A percentile compares a stretch with the other conserved stretches of the same genome.
Evolutionary conservation across 2,888 invertebrate genomes (phyloP).

Genomic region (Phyto melanocephala): DNA sequence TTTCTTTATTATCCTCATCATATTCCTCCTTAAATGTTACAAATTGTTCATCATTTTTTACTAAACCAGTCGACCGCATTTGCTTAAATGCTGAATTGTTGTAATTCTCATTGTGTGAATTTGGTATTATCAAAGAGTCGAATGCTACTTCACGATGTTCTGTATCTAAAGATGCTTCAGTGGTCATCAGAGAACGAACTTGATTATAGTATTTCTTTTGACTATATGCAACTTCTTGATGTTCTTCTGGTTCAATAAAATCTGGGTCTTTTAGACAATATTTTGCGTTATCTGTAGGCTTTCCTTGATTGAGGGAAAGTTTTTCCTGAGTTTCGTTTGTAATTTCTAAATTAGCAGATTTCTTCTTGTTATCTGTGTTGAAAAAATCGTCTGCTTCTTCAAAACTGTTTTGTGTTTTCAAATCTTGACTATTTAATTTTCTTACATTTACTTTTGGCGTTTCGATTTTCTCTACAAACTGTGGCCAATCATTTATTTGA

Average conservation of each 20-base stretch:
- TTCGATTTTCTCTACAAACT: slow-evolving; percentile 47
- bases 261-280: not conserved
- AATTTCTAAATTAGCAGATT: not conserved
- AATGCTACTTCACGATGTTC: slow-evolving; percentile 7
- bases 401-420: not conserved
- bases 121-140: not conserved
- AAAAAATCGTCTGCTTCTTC: not conserved
- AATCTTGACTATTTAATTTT: not conserved
- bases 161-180: not conserved
- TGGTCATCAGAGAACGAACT: slow-evolving; percentile 16
- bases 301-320: slow-evolving; percentile 1
- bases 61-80: slow-evolving; percentile 40
- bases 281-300: slow-evolving; percentile 24
- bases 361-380: not conserved
- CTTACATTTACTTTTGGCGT: slow-evolving; percentile 39
- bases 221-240: not conserved
- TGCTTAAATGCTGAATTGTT: not conserved
- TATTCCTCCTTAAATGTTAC: slow-evolving; percentile 23
- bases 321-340: not conserved
- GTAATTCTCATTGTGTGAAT: not conserved
- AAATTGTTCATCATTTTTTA: slow-evolving; percentile 1
- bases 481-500: slow-evolving; percentile 37
- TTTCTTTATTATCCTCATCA: not conserved
- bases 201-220: slow-evolving; percentile 17
- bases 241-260: not conserved